Percentiles rank a stretch among this genome's conserved stretches.
Conservation (phyloP, 2,888 invertebrate species). For the Empis stercorea region DNA sequence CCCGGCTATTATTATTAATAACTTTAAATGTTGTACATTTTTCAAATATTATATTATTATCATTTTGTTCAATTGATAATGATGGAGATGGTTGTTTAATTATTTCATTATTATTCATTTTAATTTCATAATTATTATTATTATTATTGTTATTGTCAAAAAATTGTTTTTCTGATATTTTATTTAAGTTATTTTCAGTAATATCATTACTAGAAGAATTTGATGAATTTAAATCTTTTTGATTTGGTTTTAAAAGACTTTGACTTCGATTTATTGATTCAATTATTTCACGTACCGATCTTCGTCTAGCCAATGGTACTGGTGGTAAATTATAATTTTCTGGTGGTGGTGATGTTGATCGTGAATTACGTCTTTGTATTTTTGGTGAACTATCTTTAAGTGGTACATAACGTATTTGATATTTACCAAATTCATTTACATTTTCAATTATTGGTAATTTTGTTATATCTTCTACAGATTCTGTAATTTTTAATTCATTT, state of each 20-base stretch:
- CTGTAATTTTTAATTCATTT: conserved; percentile 14
- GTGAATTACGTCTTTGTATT: conserved; percentile 1
- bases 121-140: neutral
- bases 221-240: conserved; percentile 4
- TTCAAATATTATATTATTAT: conserved; percentile 21
- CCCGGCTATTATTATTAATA: conserved; percentile 20
- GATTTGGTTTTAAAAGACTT: conserved; percentile 20
- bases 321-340: neutral
- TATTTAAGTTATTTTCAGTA: conserved; percentile 3
- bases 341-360: neutral
- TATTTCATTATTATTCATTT: neutral
- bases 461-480: conserved; percentile 14
- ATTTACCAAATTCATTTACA: conserved; percentile 5
- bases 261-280: conserved; percentile 35
- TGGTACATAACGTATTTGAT: conserved; percentile 12
- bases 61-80: conserved; percentile 7
- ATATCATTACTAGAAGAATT: conserved; percentile 7
- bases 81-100: conserved; percentile 5
- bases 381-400: conserved; percentile 10
- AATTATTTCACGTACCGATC: conserved; percentile 25
- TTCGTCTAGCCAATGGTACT: conserved; percentile 9
- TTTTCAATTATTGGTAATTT: neutral
- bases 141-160: neutral
- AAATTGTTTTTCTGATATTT: neutral
- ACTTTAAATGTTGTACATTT: conserved; percentile 28